Evolutionary conservation across 2,113 vertebrate species (phyloP).

Genomic region (Channa maculata): DNA sequence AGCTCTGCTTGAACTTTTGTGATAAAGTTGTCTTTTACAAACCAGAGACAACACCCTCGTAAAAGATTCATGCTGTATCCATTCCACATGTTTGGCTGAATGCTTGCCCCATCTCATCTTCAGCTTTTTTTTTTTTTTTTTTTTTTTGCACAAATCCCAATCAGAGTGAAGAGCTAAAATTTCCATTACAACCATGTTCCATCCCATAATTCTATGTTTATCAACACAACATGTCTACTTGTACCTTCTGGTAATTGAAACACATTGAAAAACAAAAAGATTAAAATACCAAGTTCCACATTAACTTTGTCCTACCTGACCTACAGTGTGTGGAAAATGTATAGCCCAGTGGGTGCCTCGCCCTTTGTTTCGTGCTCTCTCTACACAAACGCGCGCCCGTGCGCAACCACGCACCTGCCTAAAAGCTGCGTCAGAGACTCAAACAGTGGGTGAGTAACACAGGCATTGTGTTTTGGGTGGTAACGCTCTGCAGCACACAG

Average conservation of each 20-base stretch:
- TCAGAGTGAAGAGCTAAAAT: background rate
- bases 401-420: conserved; percentile 17
- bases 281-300: too few species aligned
- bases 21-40: conserved; percentile 10
- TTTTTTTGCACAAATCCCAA: conserved; percentile 16
- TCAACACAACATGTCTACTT: too few species aligned
- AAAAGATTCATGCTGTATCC: conserved; percentile 35
- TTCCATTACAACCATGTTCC: background rate
- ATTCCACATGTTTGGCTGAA: conserved; percentile 16
- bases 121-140: background rate
- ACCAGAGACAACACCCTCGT: conserved; percentile 23
- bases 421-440: background rate
- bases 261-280: too few species aligned
- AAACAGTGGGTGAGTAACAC: conserved; percentile 6
- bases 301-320: background rate
- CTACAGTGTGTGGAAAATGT: conserved; percentile 29
- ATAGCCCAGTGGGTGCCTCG: conserved; percentile 47
- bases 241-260: too few species aligned
- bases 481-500: conserved; percentile 1
- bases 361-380: conserved; percentile 18
- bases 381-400: background rate
- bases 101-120: background rate
- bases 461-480: conserved; percentile 21
- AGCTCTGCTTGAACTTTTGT: too few species aligned
- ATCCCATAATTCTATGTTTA: background rate